These are phyloP conservation scores for Gallinago nigripennis DNA, from an alignment of 2,797 vertebrate species.

Conservation along the genomic window DNA sequence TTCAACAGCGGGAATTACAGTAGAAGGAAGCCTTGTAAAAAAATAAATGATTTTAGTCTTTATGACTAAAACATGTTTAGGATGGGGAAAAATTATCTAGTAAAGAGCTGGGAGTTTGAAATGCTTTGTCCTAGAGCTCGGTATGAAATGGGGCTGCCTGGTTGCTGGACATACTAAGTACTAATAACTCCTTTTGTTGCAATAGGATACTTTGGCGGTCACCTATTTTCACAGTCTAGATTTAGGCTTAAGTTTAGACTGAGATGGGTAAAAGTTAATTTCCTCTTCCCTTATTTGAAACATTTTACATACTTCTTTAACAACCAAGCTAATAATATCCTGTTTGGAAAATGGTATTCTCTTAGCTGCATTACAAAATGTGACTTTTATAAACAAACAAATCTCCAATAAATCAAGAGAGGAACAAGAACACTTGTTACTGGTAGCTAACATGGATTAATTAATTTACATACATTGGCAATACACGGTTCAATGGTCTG, in stretches of 20 bases:
- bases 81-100: background rate
- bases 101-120: background rate
- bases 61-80: background rate
- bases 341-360: background rate
- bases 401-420: background rate
- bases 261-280: background rate
- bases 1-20: background rate
- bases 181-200: background rate
- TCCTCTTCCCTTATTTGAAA: background rate
- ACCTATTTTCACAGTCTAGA: background rate
- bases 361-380: background rate
- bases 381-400: background rate
- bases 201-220: background rate
- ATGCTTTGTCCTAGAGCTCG: background rate
- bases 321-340: background rate
- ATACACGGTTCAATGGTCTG: constrained; percentile 98
- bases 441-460: background rate
- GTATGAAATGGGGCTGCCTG: background rate
- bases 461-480: constrained; percentile 88
- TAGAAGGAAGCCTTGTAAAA: background rate
- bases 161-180: background rate
- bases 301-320: background rate
- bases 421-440: background rate
- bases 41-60: background rate
- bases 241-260: background rate